Evolutionary conservation across 2,888 invertebrate genomes (phyloP).

Genomic region (Lasius platythorax): DNA sequence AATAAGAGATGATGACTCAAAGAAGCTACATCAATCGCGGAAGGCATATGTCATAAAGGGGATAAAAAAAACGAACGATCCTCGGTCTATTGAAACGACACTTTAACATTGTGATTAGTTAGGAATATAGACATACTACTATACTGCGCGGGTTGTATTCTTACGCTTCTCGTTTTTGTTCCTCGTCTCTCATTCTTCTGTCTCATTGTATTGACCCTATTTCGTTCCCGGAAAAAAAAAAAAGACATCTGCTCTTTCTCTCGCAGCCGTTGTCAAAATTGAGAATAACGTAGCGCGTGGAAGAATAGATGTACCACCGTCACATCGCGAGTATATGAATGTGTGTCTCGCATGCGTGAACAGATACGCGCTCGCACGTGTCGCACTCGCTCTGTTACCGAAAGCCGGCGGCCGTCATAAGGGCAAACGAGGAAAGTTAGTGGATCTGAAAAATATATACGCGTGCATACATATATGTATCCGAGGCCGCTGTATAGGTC

Average conservation of each 20-base stretch:
- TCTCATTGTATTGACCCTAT: slow-evolving; percentile 41
- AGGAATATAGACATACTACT: slow-evolving; percentile 19
- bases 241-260: slow-evolving; percentile 69
- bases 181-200: slow-evolving; percentile 33
- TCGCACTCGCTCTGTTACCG: slow-evolving; percentile 50
- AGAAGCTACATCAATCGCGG: slow-evolving; percentile 7
- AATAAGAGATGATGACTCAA: background rate
- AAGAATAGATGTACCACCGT: slow-evolving; percentile 31
- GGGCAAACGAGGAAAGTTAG: slow-evolving; percentile 46
- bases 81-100: slow-evolving; percentile 26
- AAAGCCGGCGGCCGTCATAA: slow-evolving; percentile 54
- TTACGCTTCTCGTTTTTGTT: slow-evolving; percentile 21
- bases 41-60: slow-evolving; percentile 12
- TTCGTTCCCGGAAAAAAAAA: slow-evolving; percentile 53
- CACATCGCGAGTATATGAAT: slow-evolving; percentile 56
- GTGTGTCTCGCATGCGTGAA: slow-evolving; percentile 72
- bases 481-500: slow-evolving; percentile 54
- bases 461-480: slow-evolving; percentile 61
- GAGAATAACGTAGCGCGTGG: slow-evolving; percentile 69
- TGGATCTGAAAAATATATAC: slow-evolving; percentile 67
- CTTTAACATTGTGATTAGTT: slow-evolving; percentile 49
- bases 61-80: background rate
- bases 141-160: slow-evolving; percentile 3
- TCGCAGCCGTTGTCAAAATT: slow-evolving; percentile 71
- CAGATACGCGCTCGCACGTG: slow-evolving; percentile 51